Evolutionary conservation across 2,888 invertebrate species (phyloP).

Genomic region (Andricus curvator): DNA sequence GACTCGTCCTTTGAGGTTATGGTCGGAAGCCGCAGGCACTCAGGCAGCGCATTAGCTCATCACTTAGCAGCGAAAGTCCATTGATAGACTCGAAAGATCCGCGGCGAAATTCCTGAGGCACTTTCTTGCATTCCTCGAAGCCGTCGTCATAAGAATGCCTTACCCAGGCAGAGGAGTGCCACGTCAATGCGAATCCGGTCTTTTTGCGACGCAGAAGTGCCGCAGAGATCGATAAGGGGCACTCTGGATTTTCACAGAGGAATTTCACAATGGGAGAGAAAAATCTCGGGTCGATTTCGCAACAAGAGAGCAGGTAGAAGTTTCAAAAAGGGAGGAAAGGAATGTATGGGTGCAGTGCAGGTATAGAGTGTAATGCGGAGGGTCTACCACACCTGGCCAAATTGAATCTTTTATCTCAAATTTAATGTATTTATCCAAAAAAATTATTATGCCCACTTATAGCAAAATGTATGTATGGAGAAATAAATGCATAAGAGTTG

Average conservation of each 20-base stretch:
- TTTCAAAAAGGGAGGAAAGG: neutral
- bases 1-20: conserved; percentile 62
- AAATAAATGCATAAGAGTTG: no score
- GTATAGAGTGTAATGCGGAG: neutral
- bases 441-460: no score
- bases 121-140: conserved; percentile 21
- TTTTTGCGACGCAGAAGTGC: conserved; percentile 71
- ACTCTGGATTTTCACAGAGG: neutral
- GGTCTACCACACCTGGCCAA: conserved; percentile 66
- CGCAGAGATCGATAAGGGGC: conserved; percentile 59
- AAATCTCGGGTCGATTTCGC: conserved; percentile 13
- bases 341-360: neutral
- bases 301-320: neutral
- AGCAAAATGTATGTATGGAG: no score
- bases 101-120: conserved; percentile 18
- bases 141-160: neutral
- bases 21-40: conserved; percentile 53
- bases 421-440: no score
- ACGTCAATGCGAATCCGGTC: conserved; percentile 49
- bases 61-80: conserved; percentile 3
- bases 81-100: conserved; percentile 1
- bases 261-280: neutral
- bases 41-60: conserved; percentile 45
- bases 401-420: conserved; percentile 54
- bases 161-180: conserved; percentile 36